Percentiles rank a stretch among this genome's conserved stretches.
Conservation (phyloP, 2,797 vertebrate species). For the Lutjanus campechanus region DNA sequence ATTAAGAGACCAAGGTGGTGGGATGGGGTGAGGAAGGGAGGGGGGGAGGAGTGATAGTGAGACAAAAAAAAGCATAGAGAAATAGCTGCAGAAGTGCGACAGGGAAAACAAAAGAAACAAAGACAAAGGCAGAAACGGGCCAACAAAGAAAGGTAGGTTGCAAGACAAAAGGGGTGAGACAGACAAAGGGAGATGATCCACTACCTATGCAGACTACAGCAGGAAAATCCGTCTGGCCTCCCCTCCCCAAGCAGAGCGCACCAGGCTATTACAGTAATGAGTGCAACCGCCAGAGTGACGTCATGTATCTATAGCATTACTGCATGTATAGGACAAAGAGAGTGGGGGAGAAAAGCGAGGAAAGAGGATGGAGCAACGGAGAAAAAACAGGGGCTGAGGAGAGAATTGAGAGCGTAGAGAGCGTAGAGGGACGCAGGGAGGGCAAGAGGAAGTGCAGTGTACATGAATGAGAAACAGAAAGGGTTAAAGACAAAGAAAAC, state of each 20-base stretch:
- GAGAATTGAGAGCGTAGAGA: not conserved
- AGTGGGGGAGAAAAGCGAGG: slow-evolving; percentile 28
- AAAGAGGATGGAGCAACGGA: slow-evolving; percentile 16
- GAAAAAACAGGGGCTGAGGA: slow-evolving; percentile 1
- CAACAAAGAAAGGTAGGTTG: slow-evolving; percentile 55
- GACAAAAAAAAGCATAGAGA: slow-evolving; percentile 13
- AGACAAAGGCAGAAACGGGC: slow-evolving; percentile 39
- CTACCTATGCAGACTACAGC: slow-evolving; percentile 68
- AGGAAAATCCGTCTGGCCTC: slow-evolving; percentile 59
- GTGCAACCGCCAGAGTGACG: slow-evolving; percentile 69
- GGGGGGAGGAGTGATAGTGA: not conserved
- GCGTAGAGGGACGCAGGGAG: not conserved
- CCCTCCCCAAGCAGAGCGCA: slow-evolving; percentile 55
- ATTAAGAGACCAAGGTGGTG: slow-evolving; percentile 41
- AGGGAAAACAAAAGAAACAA: slow-evolving; percentile 39
- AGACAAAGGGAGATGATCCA: slow-evolving; percentile 75
- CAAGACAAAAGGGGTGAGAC: slow-evolving; percentile 57
- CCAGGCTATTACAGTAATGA: slow-evolving; percentile 78
- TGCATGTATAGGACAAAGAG: slow-evolving; percentile 76
- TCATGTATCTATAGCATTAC: slow-evolving; percentile 77
- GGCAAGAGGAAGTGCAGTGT: slow-evolving; percentile 11
- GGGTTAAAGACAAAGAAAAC: slow-evolving; percentile 69
- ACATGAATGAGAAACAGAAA: slow-evolving; percentile 40
- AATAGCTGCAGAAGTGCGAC: slow-evolving; percentile 25
- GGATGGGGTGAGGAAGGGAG: not conserved